These are phyloP conservation scores for Tachycineta bicolor DNA, from an alignment of 2,113 vertebrate species.

Conservation along the genomic window DNA sequence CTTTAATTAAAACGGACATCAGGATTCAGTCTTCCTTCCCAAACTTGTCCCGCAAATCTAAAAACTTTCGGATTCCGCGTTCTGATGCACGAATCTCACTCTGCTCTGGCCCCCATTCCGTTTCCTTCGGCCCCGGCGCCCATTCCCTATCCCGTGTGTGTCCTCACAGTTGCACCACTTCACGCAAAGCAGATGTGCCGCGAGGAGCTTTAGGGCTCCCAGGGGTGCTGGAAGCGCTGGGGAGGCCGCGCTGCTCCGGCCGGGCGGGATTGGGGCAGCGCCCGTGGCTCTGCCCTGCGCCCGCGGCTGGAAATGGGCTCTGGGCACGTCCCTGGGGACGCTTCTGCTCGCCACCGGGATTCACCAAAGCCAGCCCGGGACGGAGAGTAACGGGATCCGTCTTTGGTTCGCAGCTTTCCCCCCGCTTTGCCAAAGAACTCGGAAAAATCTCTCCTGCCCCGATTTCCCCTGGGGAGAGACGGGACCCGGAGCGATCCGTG, in stretches of 20 bases:
- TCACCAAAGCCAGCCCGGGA: neutral
- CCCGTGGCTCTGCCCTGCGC: neutral
- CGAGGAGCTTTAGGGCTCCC: neutral
- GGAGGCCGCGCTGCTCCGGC: neutral
- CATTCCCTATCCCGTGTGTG: neutral
- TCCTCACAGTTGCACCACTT: neutral
- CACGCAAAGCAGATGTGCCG: neutral
- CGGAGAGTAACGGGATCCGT: neutral
- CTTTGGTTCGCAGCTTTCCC: neutral
- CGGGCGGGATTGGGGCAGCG: neutral
- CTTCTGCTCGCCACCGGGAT: neutral
- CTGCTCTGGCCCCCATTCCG: neutral
- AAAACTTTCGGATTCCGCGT: neutral
- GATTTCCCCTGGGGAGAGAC: neutral
- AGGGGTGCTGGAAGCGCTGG: neutral
- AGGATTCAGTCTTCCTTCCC: conserved; percentile 38
- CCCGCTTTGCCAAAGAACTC: neutral
- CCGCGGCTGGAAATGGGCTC: rapidly evolving
- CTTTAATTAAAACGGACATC: conserved; percentile 68
- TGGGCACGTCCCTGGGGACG: neutral
- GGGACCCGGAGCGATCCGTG: rapidly evolving
- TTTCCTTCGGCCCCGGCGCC: too few relatives aligned
- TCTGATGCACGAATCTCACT: neutral
- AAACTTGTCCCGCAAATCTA: neutral
- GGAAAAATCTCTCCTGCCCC: neutral